Conservation (phyloP, 2,888 invertebrate genomes). For the Macroteleia sp. region DNA sequence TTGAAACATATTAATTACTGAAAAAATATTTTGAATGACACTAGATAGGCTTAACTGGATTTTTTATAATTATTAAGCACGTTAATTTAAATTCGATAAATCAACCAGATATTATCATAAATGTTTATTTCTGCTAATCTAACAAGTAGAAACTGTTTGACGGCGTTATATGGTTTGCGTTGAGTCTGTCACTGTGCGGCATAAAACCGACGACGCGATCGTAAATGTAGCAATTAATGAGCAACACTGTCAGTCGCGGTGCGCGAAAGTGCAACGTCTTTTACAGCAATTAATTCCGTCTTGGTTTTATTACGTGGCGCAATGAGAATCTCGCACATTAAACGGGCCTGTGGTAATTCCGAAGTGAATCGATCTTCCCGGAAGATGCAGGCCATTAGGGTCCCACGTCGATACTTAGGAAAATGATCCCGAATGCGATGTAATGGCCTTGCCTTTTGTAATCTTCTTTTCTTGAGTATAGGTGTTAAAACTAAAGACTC, state of each 20-base stretch:
- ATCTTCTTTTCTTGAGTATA: conserved; percentile 59
- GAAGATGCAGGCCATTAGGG: conserved; percentile 60
- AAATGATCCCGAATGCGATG: conserved; percentile 57
- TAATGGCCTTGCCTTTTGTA: conserved; percentile 62
- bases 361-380: conserved; percentile 61
- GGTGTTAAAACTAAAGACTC: conserved; percentile 65
- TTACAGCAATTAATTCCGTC: conserved; percentile 43
- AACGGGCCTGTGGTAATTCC: conserved; percentile 49
- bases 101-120: neutral
- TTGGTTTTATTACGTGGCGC: conserved; percentile 51
- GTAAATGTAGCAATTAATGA: conserved; percentile 42
- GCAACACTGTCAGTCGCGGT: conserved; percentile 26
- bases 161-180: neutral
- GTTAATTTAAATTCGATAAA: neutral
- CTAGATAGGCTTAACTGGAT: neutral
- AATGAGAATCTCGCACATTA: conserved; percentile 54
- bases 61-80: neutral
- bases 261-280: conserved; percentile 38
- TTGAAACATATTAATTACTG: no score
- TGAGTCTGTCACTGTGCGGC: conserved; percentile 1
- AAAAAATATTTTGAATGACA: no score
- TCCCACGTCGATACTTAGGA: conserved; percentile 61
- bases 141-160: neutral
- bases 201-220: neutral
- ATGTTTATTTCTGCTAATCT: neutral